These are phyloP conservation scores for Scatophagus argus DNA, from an alignment of 2,113 vertebrate genomes.

Conservation along the genomic window DNA sequence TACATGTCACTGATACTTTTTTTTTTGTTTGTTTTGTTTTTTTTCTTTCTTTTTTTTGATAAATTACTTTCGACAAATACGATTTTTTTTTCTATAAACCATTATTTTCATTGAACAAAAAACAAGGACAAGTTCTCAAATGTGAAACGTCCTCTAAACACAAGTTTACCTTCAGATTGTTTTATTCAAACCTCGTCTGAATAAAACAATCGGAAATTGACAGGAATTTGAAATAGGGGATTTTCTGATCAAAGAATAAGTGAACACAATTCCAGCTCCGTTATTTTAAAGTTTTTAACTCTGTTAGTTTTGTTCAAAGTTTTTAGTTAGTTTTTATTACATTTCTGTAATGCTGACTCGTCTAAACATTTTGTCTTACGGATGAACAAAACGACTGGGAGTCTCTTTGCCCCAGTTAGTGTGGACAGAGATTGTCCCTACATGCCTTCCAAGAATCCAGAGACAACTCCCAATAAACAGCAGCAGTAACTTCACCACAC, in stretches of 20 bases:
- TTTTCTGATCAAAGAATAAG: not conserved
- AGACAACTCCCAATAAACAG: conserved; percentile 24
- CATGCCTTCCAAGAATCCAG: conserved; percentile 29
- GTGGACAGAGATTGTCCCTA: conserved; percentile 40
- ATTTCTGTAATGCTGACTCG: not conserved
- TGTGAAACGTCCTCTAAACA: not conserved
- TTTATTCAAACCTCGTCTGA: not conserved
- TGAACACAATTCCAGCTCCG: not conserved
- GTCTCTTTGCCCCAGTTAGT: not conserved
- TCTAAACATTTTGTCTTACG: not conserved
- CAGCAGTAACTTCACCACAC: conserved; percentile 22
- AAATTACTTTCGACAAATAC: not conserved
- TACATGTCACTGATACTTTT: not conserved
- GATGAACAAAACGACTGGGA: not conserved
- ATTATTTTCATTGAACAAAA: not conserved
- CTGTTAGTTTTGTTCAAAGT: not conserved
- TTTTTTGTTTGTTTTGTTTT: too few relatives aligned
- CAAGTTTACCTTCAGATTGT: too few relatives aligned
- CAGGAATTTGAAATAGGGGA: not conserved
- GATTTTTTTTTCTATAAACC: not conserved
- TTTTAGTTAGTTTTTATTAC: too few relatives aligned
- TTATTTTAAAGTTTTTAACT: not conserved
- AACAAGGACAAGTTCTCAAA: not conserved
- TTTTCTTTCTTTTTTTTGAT: too few relatives aligned
- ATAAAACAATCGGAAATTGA: not conserved